These are phyloP conservation scores for Caenorhabditis macrosperma DNA, from an alignment of 2,888 invertebrate species.

Conservation along the genomic window DNA sequence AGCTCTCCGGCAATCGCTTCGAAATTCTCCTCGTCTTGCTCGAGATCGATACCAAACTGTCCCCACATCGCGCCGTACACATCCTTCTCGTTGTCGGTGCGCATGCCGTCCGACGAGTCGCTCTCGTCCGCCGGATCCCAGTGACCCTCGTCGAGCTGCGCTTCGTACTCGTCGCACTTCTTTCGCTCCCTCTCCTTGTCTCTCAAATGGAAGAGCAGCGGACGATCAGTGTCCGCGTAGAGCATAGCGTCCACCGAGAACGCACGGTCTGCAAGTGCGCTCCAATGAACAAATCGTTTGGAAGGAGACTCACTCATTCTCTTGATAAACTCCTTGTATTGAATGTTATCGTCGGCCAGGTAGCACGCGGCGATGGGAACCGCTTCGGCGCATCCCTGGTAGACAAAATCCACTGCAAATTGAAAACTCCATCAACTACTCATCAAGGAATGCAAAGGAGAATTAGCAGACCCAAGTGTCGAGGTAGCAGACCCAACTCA, in stretches of 20 bases:
- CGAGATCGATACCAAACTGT: neutral
- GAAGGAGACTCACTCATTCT: slow-evolving; percentile 10
- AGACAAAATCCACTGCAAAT: neutral
- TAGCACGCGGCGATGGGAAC: slow-evolving; percentile 14
- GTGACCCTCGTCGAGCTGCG: slow-evolving; percentile 1
- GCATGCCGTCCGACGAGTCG: slow-evolving; percentile 10
- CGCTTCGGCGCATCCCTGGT: slow-evolving; percentile 17
- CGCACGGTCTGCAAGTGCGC: neutral
- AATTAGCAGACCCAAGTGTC: too few relatives aligned
- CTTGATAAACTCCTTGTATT: slow-evolving; percentile 11
- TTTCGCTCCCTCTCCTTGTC: neutral
- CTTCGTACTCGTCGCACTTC: neutral
- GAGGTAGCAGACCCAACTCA: too few relatives aligned
- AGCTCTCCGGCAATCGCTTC: too few relatives aligned
- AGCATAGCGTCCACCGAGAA: slow-evolving; percentile 36
- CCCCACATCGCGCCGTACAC: neutral
- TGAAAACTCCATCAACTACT: neutral
- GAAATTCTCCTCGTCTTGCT: neutral
- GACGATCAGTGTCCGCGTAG: slow-evolving; percentile 12
- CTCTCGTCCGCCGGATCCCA: slow-evolving; percentile 40
- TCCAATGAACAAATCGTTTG: neutral
- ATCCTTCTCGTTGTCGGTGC: neutral
- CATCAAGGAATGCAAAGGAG: too few relatives aligned
- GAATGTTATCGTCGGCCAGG: neutral
- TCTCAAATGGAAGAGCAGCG: slow-evolving; percentile 12